Conservation (phyloP, 2,113 vertebrate genomes). For the Nyctibius bracteatus region DNA sequence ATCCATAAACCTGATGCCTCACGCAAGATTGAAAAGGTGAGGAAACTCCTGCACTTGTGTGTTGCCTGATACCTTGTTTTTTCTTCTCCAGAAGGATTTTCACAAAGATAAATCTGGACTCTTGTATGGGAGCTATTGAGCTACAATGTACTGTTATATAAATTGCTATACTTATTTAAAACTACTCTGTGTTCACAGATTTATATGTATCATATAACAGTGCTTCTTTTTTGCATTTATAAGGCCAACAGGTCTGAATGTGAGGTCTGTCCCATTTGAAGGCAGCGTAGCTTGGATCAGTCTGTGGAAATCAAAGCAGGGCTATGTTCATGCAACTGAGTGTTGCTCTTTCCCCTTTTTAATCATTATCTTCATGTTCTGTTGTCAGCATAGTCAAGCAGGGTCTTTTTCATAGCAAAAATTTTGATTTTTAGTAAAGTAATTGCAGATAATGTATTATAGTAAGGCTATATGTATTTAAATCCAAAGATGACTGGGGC, state of each 20-base stretch:
- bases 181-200: background rate
- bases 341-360: background rate
- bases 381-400: background rate
- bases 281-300: fast-evolving
- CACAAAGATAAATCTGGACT: background rate
- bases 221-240: background rate
- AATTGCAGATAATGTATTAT: background rate
- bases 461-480: background rate
- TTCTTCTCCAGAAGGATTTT: background rate
- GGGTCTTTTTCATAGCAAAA: background rate
- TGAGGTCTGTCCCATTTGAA: background rate
- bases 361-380: background rate
- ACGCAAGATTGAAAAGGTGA: background rate
- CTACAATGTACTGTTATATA: background rate
- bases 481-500: background rate
- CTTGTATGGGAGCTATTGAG: background rate
- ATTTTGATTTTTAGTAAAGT: background rate
- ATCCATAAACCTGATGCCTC: background rate
- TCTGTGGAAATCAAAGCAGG: background rate
- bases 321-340: background rate
- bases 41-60: background rate
- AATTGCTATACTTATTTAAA: background rate
- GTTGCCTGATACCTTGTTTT: background rate
- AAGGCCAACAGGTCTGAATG: background rate
- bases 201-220: background rate